Conservation (phyloP, 2,888 invertebrate genomes). For the Epiblema foenella region DNA sequence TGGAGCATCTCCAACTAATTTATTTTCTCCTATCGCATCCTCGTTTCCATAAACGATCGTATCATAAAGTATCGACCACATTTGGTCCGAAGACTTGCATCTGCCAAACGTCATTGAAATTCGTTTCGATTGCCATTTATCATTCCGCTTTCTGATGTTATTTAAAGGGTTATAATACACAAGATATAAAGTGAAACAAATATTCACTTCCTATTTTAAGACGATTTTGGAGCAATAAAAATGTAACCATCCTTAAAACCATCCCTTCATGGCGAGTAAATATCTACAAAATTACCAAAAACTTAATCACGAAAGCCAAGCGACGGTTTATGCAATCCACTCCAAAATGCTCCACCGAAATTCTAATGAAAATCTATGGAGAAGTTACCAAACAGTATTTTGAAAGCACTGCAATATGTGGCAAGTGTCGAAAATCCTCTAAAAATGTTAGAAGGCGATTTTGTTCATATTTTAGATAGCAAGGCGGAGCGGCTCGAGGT, state of each 20-base stretch:
- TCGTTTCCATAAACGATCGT: slow-evolving; percentile 35
- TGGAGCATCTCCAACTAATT: slow-evolving; percentile 48
- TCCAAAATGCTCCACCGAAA: neutral
- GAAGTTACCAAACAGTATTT: slow-evolving; percentile 10
- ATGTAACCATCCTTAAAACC: neutral
- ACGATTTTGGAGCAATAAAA: neutral
- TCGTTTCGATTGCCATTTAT: slow-evolving; percentile 15
- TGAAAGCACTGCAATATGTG: slow-evolving; percentile 24
- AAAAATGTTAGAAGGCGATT: slow-evolving; percentile 30
- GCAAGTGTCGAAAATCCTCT: slow-evolving; percentile 15
- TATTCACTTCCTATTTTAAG: neutral
- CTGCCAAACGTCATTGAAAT: slow-evolving; percentile 22
- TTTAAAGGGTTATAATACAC: neutral
- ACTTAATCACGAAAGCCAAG: neutral
- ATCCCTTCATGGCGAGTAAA: no score
- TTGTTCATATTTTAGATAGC: slow-evolving; percentile 35
- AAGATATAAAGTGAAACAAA: neutral
- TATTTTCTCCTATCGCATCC: slow-evolving; percentile 33
- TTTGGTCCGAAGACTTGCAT: slow-evolving; percentile 17
- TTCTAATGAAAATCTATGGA: slow-evolving; percentile 8
- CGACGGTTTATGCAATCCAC: neutral
- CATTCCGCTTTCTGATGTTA: neutral
- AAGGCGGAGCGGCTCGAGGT: slow-evolving; percentile 11
- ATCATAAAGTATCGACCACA: slow-evolving; percentile 34
- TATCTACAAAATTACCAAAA: neutral